Evolutionary conservation across 2,113 vertebrate genomes (phyloP).

Genomic region (Oncorhynchus clarkii): DNA sequence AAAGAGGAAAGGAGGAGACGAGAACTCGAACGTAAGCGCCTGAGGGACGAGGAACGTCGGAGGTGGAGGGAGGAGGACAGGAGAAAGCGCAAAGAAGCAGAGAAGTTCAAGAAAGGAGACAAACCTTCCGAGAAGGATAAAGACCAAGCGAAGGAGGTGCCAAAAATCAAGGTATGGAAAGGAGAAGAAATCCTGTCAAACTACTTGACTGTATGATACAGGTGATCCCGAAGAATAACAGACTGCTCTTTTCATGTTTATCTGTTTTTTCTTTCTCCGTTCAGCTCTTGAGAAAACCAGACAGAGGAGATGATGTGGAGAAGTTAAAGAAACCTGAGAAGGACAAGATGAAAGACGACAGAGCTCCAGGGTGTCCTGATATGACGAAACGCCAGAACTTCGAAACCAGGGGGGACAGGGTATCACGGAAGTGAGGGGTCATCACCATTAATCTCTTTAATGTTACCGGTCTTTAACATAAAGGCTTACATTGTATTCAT

Average conservation of each 20-base stretch:
- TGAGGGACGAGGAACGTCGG: slow-evolving; percentile 93
- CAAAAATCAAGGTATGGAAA: slow-evolving; percentile 91
- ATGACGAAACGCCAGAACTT: slow-evolving; percentile 81
- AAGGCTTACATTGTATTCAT: background rate
- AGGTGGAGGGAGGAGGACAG: slow-evolving; percentile 98
- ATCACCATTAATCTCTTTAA: background rate
- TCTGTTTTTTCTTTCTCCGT: slow-evolving; percentile 26
- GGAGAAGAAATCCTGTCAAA: background rate
- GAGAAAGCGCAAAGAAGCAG: slow-evolving; percentile 91
- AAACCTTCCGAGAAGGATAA: slow-evolving; percentile 86
- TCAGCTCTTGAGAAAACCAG: slow-evolving; percentile 94
- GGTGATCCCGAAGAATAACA: background rate
- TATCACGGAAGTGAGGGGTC: slow-evolving; percentile 76
- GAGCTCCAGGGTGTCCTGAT: slow-evolving; percentile 63
- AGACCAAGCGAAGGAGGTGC: slow-evolving; percentile 90
- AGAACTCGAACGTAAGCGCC: slow-evolving; percentile 93
- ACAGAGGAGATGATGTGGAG: slow-evolving; percentile 86
- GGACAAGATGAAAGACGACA: slow-evolving; percentile 84
- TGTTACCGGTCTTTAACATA: background rate
- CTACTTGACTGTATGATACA: background rate
- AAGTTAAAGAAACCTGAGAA: slow-evolving; percentile 88
- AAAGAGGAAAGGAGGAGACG: slow-evolving; percentile 91
- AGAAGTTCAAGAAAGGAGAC: slow-evolving; percentile 88
- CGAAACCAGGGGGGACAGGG: slow-evolving; percentile 87
- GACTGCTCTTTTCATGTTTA: no score